Percentiles rank a stretch among this genome's conserved stretches.
Conservation (phyloP, 2,113 vertebrate genomes). For the Anser brachyrhynchus region DNA sequence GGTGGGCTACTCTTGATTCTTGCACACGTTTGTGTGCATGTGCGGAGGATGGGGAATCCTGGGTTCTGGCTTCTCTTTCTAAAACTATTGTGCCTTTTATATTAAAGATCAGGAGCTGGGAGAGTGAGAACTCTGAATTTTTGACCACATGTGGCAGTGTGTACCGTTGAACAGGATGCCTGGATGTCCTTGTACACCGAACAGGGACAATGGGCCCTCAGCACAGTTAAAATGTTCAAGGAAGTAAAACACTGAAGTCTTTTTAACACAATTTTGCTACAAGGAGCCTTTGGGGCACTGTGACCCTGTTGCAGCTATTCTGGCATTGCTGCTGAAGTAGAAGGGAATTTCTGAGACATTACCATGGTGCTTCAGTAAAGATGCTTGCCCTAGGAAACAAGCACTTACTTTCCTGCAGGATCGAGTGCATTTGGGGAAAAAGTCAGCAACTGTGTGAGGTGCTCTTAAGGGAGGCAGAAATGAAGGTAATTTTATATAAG, state of each 20-base stretch:
- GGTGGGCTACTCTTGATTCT: not conserved
- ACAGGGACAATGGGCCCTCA: not conserved
- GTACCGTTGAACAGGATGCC: not conserved
- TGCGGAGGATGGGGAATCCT: not conserved
- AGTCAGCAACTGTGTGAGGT: not conserved
- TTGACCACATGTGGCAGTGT: accelerated
- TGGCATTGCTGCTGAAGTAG: not conserved
- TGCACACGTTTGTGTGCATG: not conserved
- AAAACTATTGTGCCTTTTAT: not conserved
- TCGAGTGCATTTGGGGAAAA: not conserved
- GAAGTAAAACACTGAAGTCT: not conserved
- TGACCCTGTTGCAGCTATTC: not conserved
- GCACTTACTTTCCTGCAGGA: not conserved
- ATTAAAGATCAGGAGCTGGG: not conserved
- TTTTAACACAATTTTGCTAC: not conserved
- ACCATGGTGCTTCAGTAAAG: not conserved
- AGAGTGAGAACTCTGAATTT: not conserved
- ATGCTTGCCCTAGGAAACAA: not conserved
- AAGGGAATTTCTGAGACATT: not conserved
- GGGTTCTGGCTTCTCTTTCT: not conserved
- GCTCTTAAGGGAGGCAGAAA: not conserved
- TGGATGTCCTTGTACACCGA: not conserved
- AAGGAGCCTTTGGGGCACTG: not conserved
- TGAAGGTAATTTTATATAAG: not conserved
- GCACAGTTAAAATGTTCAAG: not conserved